Percentiles rank a stretch among this genome's conserved stretches.
phyloP scores from a whole-genome alignment of 2,888 invertebrate species.

The Himalopsyche japonica region DNA sequence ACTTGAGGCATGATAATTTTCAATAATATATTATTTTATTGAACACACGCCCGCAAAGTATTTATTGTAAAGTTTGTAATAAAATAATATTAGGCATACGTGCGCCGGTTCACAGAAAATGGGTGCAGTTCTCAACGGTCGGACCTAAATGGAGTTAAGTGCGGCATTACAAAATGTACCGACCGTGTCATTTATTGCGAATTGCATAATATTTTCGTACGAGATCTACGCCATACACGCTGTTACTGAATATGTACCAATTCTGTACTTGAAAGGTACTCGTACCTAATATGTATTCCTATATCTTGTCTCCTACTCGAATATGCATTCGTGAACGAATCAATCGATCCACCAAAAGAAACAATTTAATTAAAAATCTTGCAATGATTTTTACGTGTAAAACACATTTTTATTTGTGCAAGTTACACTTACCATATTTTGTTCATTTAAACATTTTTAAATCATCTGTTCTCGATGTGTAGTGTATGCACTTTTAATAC shows the following conservation, averaged over 20 bases:
- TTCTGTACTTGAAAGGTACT: not conserved
- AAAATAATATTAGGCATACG: not conserved
- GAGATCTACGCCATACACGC: not conserved
- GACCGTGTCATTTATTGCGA: not conserved
- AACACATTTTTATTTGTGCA: too few species aligned
- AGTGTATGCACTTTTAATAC: too few species aligned
- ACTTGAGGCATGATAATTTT: not conserved
- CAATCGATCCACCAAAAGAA: too few species aligned
- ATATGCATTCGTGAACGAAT: too few species aligned
- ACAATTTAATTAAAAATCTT: too few species aligned
- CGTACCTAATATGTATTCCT: too few species aligned
- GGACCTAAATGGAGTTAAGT: not conserved
- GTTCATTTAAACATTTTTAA: too few species aligned
- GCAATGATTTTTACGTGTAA: too few species aligned
- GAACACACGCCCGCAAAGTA: not conserved
- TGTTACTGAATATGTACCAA: not conserved
- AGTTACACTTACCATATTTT: too few species aligned
- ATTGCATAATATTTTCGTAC: not conserved
- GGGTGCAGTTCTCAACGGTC: not conserved
- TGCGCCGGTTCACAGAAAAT: not conserved
- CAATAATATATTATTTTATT: not conserved
- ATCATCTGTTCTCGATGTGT: too few species aligned
- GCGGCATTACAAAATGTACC: not conserved
- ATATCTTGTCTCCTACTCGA: too few species aligned
- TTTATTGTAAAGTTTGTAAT: not conserved